Percentiles rank a stretch among this genome's conserved stretches.
Evolutionary conservation across 2,888 invertebrate species (phyloP).

Genomic region (Rotaria sp.): DNA sequence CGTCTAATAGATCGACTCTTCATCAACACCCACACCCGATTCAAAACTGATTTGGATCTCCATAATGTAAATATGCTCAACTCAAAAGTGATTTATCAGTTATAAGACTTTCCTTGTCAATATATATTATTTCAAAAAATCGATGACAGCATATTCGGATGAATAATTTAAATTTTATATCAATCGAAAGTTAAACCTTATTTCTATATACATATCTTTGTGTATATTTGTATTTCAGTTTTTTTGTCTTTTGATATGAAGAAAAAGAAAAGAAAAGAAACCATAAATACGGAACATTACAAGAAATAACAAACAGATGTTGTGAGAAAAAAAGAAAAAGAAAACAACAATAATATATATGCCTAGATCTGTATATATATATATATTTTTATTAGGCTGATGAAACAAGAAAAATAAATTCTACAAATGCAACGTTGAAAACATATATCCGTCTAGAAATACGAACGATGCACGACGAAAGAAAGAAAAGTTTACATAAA

Average conservation of each 20-base stretch:
- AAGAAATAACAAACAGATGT: slow-evolving; percentile 1
- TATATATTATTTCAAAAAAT: too few species aligned
- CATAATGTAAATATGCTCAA: too few species aligned
- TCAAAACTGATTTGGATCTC: too few species aligned
- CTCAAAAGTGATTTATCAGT: too few species aligned
- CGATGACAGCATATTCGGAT: too few species aligned
- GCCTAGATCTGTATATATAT: neutral
- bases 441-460: neutral
- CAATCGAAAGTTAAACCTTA: too few species aligned
- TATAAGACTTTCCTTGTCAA: too few species aligned
- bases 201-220: neutral
- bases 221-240: neutral
- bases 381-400: neutral
- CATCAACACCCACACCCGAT: too few species aligned
- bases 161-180: too few species aligned
- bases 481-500: neutral
- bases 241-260: neutral
- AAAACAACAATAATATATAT: neutral
- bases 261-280: neutral
- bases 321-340: neutral
- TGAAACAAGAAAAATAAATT: neutral
- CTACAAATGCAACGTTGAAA: neutral
- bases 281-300: slow-evolving; percentile 12
- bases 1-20: too few species aligned
- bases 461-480: neutral